A percentile compares a stretch with the other conserved stretches of the same genome.
phyloP scores from a whole-genome alignment of 2,113 vertebrate species.

The Thalassarche chlororhynchos region DNA sequence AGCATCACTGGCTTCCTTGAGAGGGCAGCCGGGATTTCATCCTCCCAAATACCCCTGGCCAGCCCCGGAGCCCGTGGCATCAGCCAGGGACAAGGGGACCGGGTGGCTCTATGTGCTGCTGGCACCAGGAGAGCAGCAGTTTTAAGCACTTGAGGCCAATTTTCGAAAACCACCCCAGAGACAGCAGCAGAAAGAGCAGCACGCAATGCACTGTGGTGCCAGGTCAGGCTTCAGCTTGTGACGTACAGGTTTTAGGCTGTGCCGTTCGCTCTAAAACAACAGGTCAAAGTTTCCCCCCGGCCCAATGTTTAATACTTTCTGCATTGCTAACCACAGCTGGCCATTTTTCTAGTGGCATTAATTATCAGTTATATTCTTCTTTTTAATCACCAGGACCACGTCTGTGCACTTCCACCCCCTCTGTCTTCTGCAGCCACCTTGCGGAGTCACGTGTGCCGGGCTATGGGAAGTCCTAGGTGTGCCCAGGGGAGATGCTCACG shows the following conservation, averaged over 20 bases:
- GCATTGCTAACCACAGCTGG: neutral
- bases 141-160: neutral
- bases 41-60: neutral
- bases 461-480: neutral
- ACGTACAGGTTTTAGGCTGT: neutral
- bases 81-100: neutral
- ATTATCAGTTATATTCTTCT: neutral
- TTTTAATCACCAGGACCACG: neutral
- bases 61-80: neutral
- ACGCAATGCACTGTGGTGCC: accelerated
- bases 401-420: neutral
- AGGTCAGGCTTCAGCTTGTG: neutral
- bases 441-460: accelerated
- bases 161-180: neutral
- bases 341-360: neutral
- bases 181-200: accelerated
- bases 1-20: neutral
- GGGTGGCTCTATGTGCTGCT: neutral
- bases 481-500: accelerated
- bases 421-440: neutral
- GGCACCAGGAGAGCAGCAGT: neutral
- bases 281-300: neutral
- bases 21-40: neutral
- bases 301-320: neutral
- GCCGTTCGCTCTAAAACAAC: neutral